Base-by-base conservation (phyloP, 2,113 vertebrate genomes). In the Odocoileus virginianus region DNA sequence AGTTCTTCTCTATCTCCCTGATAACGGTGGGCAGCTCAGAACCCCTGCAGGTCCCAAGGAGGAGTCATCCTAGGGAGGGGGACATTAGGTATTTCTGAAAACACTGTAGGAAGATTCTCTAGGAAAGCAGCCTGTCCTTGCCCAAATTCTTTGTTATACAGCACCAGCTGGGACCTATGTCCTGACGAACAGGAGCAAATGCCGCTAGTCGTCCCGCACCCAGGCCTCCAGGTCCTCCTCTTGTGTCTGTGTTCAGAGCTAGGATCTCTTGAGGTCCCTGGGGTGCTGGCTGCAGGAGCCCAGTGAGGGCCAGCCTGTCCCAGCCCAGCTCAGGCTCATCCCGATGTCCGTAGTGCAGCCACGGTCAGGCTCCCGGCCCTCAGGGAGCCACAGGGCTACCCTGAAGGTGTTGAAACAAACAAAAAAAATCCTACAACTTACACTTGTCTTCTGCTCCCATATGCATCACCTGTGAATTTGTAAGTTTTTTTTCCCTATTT, bases 291-390 rank as follows among this genome's bases (percentile, higher is more conserved):
- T 45, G 10, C 2, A 8, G 40, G 30, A 47, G 21, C 7, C 43
- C 50, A 15, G 58, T 27, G 8, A 60, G 33, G 23, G 7, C 27
- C 21, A 36, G 47, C 5, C 4, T 7, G 3, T 12, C 33, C 55
- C 33, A 36, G 14, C 33, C 28, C 10, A 33, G 57, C 36, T 33
- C 50, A 15, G 19, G 40, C n/a, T 64, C 25, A 27, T 2, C 52
- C 45, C 47, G 52, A n/a, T 43, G 0, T 50, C 81, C 2, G 4
- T 6, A 33, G 60, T 25, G 30, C 28, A 14, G 12, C 52, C 1
- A 1, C 3, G 3, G 3, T 17, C n/a, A 3, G 15, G 43, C 47
- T 28, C 13, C 50, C 1, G 0, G 0, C 28, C 6, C 54, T 55
- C 52, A 36, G 6, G 36, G 81, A 43, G 58, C 28, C 11, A 5